A percentile compares a stretch with the other conserved stretches of the same genome.
Evolutionary conservation across 2,113 vertebrate species (phyloP).

Genomic region (Sebastes fasciatus): DNA sequence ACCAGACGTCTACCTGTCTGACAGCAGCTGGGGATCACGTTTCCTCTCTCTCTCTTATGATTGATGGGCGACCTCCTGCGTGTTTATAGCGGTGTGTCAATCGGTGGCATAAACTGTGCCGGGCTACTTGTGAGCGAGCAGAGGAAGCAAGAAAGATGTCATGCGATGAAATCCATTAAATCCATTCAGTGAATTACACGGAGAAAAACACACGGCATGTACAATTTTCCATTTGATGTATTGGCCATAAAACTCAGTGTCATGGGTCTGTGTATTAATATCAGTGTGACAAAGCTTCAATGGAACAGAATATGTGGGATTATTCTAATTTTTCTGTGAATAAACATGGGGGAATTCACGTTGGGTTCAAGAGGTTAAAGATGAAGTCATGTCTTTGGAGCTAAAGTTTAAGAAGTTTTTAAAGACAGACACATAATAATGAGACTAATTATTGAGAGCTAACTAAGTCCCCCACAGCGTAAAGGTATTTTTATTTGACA

Average conservation of each 20-base stretch:
- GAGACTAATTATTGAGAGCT: neutral
- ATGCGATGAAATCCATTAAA: slow-evolving; percentile 14
- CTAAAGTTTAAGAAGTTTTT: neutral
- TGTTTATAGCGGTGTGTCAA: slow-evolving; percentile 42
- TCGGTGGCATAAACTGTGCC: slow-evolving; percentile 34
- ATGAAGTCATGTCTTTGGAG: neutral
- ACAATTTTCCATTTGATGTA: slow-evolving; percentile 13
- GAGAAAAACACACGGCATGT: neutral
- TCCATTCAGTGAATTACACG: slow-evolving; percentile 13
- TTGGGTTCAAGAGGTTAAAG: slow-evolving; percentile 7
- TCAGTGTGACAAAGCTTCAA: slow-evolving; percentile 13
- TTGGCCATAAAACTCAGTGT: neutral
- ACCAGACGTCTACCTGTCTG: slow-evolving; percentile 18
- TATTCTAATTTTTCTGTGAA: slow-evolving; percentile 1
- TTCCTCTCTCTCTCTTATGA: slow-evolving; percentile 13
- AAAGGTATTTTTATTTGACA: slow-evolving; percentile 3
- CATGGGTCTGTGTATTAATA: neutral
- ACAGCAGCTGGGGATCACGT: slow-evolving; percentile 47
- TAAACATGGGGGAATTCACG: neutral
- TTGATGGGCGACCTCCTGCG: slow-evolving; percentile 27
- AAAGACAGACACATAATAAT: neutral
- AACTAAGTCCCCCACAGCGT: neutral
- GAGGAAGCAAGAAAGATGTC: slow-evolving; percentile 7
- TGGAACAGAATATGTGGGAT: neutral
- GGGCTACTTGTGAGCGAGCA: slow-evolving; percentile 22